Base-by-base conservation (phyloP, 2,888 invertebrate species). In the Panzeria rudis region DNA sequence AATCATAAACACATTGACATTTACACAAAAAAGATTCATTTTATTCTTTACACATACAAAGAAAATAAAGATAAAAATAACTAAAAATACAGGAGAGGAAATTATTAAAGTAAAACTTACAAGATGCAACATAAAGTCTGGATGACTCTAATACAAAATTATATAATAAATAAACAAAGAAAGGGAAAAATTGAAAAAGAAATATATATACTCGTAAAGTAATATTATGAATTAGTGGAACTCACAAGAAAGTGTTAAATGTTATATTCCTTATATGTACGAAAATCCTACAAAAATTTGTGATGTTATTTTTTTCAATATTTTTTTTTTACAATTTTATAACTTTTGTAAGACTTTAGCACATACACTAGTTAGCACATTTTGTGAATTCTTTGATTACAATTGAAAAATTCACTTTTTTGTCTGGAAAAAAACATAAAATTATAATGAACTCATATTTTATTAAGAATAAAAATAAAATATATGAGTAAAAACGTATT, bases 401-500 rank as follows among this genome's bases (percentile, higher is more conserved):
- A 35, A 8, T 9, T 35, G 1, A 35, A 35, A 6, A 35, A 2
- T 35, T 41, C 38, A 41, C 3, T 41, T 13, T 44, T n/a, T n/a
- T n/a, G 4, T 44, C n/a, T n/a, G 4, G 3, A 44, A 1, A 44
- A 15, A 44, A 44, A 44, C 2, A n/a, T 50, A 20, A n/a, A 20
- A 17, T 41, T 2, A 17, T 47, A 47, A 47, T 17, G n/a, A n/a
- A 41, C 1, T 41, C 3, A 41, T 44, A 4, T 44, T 44, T n/a
- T 15, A 44, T 11, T 29, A 29, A 54, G 54, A 62, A 32, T 64
- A 50, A 50, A 38, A 9, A 23, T 61, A 25, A 38, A 61, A 61
- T 7, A 59, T n/a, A 20, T 52, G 13, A 69, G 25, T 69, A 38
- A 38, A 69, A 32, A 11, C 23, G 29, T 7, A 71, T 62, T 79